Percentiles rank a stretch among this genome's conserved stretches.
These are phyloP conservation scores for Drosophila parthenogenetica DNA, from an alignment of 2,888 invertebrate species.

Conservation along the genomic window DNA sequence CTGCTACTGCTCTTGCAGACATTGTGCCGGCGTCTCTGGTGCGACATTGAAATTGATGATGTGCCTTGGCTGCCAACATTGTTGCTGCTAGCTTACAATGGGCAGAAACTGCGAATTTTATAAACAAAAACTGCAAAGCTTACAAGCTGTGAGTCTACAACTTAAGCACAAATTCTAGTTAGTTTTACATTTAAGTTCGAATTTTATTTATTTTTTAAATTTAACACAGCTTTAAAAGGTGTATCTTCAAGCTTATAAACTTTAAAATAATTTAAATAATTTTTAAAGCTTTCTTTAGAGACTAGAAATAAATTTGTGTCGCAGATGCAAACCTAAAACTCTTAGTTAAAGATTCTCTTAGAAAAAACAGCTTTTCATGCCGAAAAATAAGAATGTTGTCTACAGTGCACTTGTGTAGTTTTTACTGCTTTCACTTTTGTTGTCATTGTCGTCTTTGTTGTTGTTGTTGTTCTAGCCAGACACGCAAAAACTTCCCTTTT, in stretches of 20 bases:
- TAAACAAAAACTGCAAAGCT: neutral
- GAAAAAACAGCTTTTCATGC: neutral
- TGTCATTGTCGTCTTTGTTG: slow-evolving; percentile 8
- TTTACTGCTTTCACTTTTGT: slow-evolving; percentile 78
- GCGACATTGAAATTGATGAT: slow-evolving; percentile 81
- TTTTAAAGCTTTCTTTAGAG: too few species aligned
- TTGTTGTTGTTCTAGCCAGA: slow-evolving; percentile 65
- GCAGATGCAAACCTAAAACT: too few species aligned
- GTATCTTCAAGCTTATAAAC: too few species aligned
- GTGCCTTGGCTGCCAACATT: slow-evolving; percentile 56
- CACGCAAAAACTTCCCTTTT: slow-evolving; percentile 69
- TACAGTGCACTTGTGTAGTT: slow-evolving; percentile 56
- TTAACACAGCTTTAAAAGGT: too few species aligned
- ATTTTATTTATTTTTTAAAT: too few species aligned
- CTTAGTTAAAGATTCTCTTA: neutral
- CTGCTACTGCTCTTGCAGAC: slow-evolving; percentile 27
- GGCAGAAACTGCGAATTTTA: neutral
- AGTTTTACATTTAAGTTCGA: too few species aligned
- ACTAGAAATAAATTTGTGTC: too few species aligned
- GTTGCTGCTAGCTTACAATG: slow-evolving; percentile 14
- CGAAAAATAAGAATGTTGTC: neutral
- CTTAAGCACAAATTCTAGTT: too few species aligned
- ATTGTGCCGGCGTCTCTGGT: slow-evolving; percentile 57
- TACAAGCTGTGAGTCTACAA: too few species aligned
- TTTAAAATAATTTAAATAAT: too few species aligned